Base-by-base conservation (phyloP, 2,113 vertebrate species). In the Cottus gobio region DNA sequence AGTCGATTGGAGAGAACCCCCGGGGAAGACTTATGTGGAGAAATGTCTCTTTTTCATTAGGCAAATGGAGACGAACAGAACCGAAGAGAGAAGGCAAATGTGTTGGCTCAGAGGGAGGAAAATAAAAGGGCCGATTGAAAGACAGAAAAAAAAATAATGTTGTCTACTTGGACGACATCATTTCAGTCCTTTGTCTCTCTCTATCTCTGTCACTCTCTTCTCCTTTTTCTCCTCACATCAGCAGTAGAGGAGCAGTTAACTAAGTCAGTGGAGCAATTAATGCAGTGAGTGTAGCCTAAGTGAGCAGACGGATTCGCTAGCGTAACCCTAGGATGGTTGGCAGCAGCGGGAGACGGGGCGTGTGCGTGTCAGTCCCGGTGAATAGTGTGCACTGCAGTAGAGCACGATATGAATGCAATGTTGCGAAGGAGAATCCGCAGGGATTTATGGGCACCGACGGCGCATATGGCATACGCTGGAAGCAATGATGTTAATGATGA, bases 191-290 rank as follows among this genome's bases (percentile, higher is more conserved):
- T 56, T 62, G 54, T 77, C 39, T 68, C 30, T 67, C 42, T 54
- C 31, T 77, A 28, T 54, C 31, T 78, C 70, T 67, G n/a, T 60
- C 62, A 37, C 37, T 65, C 42, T 54, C 50, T 20, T 52, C 57
- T 30, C 34, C 9, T 69, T 52, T 5, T 62, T 70, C 8, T 69
- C 57, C 57, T 75, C 57, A 63, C 83, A 70, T 89, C 80, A 56
- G 75, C 74, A 75, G 69, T 71, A 75, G 70, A 76, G 85, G 86
- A 74, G 70, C 88, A 73, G 89, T 92, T 91, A 90, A 87, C 90
- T 82, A 80, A 93, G 84, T 89, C 91, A 92, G 67, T 91, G 89
- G 84, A 92, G 88, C 91, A 92, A 90, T 90, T 91, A 94, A 93
- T 90, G 83, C 82, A 83, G 86, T 80, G 85, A 84, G 87, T 75